A percentile compares a stretch with the other conserved stretches of the same genome.
These are phyloP conservation scores for Enteromius radiatus DNA, from an alignment of 2,797 vertebrate genomes.

Conservation along the genomic window DNA sequence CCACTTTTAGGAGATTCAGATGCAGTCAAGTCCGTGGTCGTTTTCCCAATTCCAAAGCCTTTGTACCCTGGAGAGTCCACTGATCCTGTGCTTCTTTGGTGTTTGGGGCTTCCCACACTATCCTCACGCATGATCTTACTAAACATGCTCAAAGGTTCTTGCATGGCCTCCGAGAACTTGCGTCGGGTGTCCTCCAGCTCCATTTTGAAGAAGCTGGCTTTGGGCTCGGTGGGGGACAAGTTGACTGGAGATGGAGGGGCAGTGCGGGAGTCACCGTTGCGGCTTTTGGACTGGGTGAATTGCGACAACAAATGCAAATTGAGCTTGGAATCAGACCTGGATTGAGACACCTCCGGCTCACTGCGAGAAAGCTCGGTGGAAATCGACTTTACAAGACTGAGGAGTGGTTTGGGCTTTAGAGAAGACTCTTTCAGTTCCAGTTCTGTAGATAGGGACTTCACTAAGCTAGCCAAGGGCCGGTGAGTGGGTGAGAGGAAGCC, in stretches of 20 bases:
- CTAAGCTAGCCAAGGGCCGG: slow-evolving; percentile 76
- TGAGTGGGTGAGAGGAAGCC: slow-evolving; percentile 75
- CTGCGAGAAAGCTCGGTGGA: slow-evolving; percentile 84
- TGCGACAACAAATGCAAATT: slow-evolving; percentile 84
- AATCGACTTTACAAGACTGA: slow-evolving; percentile 87
- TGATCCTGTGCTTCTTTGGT: slow-evolving; percentile 64
- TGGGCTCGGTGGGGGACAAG: slow-evolving; percentile 76
- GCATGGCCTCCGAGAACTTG: slow-evolving; percentile 86
- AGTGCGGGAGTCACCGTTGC: slow-evolving; percentile 79
- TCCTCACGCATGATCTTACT: slow-evolving; percentile 89
- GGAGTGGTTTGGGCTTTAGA: slow-evolving; percentile 75
- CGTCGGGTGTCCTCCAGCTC: slow-evolving; percentile 86
- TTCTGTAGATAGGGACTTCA: slow-evolving; percentile 85
- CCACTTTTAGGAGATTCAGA: slow-evolving; percentile 66
- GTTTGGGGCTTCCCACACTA: slow-evolving; percentile 70
- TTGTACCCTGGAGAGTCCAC: slow-evolving; percentile 60
- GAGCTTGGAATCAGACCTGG: slow-evolving; percentile 85
- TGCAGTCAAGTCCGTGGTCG: slow-evolving; percentile 52
- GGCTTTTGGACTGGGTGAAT: slow-evolving; percentile 78
- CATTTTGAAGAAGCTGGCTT: slow-evolving; percentile 83
- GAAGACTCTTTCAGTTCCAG: slow-evolving; percentile 77
- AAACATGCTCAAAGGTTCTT: slow-evolving; percentile 87
- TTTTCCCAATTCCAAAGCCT: slow-evolving; percentile 58
- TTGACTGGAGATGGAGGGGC: slow-evolving; percentile 84
- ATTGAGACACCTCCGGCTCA: slow-evolving; percentile 83